Conservation (phyloP, 2,797 vertebrate genomes). For the Jordanella pulchra region DNA sequence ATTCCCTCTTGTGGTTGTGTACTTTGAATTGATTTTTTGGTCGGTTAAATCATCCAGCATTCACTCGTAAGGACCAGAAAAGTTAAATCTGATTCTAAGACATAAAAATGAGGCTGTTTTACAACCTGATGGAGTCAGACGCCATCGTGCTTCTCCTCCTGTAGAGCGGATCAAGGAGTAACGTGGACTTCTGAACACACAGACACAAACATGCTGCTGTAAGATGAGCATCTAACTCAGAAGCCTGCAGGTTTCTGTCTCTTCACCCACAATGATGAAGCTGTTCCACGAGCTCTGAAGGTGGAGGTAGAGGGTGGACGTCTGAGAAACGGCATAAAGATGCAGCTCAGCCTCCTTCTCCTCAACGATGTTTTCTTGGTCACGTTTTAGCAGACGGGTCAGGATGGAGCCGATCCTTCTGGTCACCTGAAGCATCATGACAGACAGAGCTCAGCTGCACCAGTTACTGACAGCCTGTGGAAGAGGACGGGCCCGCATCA, state of each 20-base stretch:
- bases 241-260: background rate
- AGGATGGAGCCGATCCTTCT: conserved; percentile 31
- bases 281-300: conserved; percentile 85
- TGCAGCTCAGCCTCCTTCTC: conserved; percentile 78
- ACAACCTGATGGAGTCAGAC: conserved; percentile 60
- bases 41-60: no score
- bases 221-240: background rate
- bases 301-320: conserved; percentile 80
- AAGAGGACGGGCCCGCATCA: no score
- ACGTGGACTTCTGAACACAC: conserved; percentile 73
- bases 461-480: no score
- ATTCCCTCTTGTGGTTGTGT: no score
- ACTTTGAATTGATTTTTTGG: no score
- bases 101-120: background rate
- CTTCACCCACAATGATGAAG: conserved; percentile 80
- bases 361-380: background rate
- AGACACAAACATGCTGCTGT: background rate
- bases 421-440: conserved; percentile 19
- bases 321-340: conserved; percentile 78
- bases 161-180: conserved; percentile 73
- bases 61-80: no score
- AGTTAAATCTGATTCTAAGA: background rate
- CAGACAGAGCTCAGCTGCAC: no score
- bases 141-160: conserved; percentile 47
- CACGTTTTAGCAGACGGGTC: conserved; percentile 47